These are phyloP conservation scores for Neomonachus schauinslandi DNA, from an alignment of 2,113 vertebrate genomes.

Conservation along the genomic window DNA sequence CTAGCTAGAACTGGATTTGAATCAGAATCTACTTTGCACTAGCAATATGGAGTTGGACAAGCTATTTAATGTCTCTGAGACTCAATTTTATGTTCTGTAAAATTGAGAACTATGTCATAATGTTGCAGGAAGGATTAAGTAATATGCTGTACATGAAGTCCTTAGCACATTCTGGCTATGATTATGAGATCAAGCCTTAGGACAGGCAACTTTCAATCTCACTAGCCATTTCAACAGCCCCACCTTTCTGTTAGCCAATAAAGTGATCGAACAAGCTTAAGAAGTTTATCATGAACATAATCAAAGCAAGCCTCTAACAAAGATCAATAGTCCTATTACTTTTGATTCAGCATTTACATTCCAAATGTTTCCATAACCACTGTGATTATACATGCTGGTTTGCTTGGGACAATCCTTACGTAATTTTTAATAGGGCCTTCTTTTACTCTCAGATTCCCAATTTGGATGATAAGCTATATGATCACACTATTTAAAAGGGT, in stretches of 20 bases:
- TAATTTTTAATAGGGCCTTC: not conserved
- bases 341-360: conserved; percentile 28
- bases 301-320: not conserved
- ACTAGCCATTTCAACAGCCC: not conserved
- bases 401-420: not conserved
- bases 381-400: not conserved
- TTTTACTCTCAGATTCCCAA: conserved; percentile 14
- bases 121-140: not conserved
- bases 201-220: not conserved
- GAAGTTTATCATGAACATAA: not conserved
- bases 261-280: not conserved
- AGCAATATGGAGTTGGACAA: not conserved
- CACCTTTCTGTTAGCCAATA: not conserved
- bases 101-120: not conserved
- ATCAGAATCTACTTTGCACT: not conserved
- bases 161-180: not conserved
- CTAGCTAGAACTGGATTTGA: not conserved
- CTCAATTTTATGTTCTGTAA: not conserved
- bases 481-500: not conserved
- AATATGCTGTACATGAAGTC: not conserved
- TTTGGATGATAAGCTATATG: not conserved
- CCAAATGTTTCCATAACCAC: not conserved
- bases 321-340: not conserved
- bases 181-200: not conserved
- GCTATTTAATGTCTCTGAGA: not conserved